These are phyloP conservation scores for Heteractis magnifica DNA, from an alignment of 92 coral and sea anemone species.

Conservation along the genomic window DNA sequence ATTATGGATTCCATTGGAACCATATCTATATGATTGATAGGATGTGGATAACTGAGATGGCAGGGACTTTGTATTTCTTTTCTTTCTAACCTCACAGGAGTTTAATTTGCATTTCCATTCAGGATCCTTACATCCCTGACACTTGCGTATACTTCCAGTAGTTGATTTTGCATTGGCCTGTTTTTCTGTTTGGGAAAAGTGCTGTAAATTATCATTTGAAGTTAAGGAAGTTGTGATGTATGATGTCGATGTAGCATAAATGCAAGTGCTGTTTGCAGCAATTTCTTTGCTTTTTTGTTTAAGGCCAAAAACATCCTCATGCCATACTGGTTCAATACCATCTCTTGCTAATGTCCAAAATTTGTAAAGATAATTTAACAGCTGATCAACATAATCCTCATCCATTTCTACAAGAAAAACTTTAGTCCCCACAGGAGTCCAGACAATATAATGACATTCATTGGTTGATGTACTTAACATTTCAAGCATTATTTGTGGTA, in stretches of 20 bases:
- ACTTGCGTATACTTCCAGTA: constrained; percentile 16
- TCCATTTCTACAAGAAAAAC: constrained; percentile 23
- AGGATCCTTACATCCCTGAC: constrained; percentile 6
- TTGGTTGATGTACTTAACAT: constrained; percentile 35
- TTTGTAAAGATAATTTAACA: constrained; percentile 33
- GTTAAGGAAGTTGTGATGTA: constrained; percentile 4
- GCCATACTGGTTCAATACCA: constrained; percentile 36
- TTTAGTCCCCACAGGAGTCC: constrained; percentile 38
- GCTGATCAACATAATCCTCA: constrained; percentile 15
- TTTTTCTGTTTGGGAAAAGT: constrained; percentile 9
- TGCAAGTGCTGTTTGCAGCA: not conserved
- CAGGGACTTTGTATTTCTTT: not conserved
- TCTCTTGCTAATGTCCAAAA: constrained; percentile 34
- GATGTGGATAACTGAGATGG: not conserved
- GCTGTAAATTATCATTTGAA: not conserved
- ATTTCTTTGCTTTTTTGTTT: constrained; percentile 30
- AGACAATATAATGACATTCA: constrained; percentile 35
- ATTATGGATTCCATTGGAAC: constrained; percentile 35
- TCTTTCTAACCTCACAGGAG: constrained; percentile 20
- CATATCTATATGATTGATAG: constrained; percentile 37
- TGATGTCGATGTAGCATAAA: not conserved
- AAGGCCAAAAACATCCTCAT: constrained; percentile 36
- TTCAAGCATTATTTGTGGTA: constrained; percentile 35
- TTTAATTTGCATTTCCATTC: constrained; percentile 29
- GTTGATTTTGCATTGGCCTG: constrained; percentile 1